These are phyloP conservation scores for Idaea biselata DNA, from an alignment of 2,888 invertebrate species.

Conservation along the genomic window DNA sequence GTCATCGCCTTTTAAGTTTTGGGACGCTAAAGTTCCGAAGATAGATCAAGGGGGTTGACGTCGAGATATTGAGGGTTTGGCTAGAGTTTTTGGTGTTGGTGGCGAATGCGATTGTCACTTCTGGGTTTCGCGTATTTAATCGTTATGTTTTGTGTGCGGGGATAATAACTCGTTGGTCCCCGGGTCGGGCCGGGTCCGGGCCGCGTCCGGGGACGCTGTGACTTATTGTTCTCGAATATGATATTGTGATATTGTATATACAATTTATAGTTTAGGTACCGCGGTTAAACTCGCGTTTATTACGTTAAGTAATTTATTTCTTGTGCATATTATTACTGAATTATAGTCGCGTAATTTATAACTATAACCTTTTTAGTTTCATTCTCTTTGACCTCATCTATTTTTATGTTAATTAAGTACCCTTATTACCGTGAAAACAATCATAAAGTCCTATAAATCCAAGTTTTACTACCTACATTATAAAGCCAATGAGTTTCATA, in stretches of 20 bases:
- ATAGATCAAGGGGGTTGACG: slow-evolving; percentile 70
- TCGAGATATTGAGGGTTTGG: slow-evolving; percentile 42
- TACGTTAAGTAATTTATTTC: slow-evolving; percentile 39
- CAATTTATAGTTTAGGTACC: slow-evolving; percentile 15
- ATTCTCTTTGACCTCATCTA: slow-evolving; percentile 29
- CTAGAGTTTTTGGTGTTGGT: slow-evolving; percentile 52
- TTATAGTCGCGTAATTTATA: slow-evolving; percentile 63
- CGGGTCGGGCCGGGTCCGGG: slow-evolving; percentile 34
- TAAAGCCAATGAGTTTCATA: background rate
- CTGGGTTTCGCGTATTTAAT: slow-evolving; percentile 42
- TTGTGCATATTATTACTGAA: slow-evolving; percentile 59
- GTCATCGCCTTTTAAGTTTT: slow-evolving; percentile 65
- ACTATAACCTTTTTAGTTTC: slow-evolving; percentile 39
- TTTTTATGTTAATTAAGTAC: slow-evolving; percentile 19
- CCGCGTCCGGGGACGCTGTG: slow-evolving; percentile 54
- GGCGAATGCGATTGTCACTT: slow-evolving; percentile 54
- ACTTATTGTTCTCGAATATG: slow-evolving; percentile 68
- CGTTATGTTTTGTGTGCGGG: slow-evolving; percentile 31
- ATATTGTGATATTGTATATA: slow-evolving; percentile 46
- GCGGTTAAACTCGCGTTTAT: slow-evolving; percentile 19
- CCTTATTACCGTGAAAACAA: background rate
- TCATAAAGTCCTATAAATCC: background rate
- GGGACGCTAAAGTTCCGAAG: slow-evolving; percentile 59
- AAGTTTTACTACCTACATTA: background rate
- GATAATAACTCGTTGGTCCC: slow-evolving; percentile 73